A percentile compares a stretch with the other conserved stretches of the same genome.
phyloP scores from a whole-genome alignment of 2,888 invertebrate species.

The Alitta virens region DNA sequence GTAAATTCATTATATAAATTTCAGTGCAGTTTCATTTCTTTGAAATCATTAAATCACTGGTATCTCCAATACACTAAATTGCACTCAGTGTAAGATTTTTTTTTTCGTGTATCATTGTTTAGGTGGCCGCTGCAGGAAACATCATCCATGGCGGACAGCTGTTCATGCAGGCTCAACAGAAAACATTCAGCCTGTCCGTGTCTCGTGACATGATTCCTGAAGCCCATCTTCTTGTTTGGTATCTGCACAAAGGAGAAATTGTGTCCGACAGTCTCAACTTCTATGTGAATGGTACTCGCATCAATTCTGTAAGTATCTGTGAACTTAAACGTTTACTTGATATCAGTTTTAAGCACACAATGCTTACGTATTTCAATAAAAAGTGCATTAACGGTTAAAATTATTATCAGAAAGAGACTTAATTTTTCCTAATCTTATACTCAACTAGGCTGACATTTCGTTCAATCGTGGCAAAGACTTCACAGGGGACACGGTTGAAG shows the following conservation, averaged over 20 bases:
- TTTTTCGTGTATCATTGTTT: no score
- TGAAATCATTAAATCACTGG: no score
- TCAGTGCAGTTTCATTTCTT: no score
- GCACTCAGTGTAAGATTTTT: no score
- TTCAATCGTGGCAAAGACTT: conserved; percentile 90
- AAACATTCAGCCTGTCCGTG: conserved; percentile 61
- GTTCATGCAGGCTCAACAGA: conserved; percentile 64
- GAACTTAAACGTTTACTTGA: no score
- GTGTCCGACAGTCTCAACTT: conserved; percentile 93
- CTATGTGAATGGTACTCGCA: conserved; percentile 90
- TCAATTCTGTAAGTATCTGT: conserved; percentile 71
- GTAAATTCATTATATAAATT: no score
- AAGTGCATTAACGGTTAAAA: neutral
- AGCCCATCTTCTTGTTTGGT: conserved; percentile 85
- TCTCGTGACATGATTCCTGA: conserved; percentile 74
- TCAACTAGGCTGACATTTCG: conserved; percentile 58
- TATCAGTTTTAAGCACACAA: neutral
- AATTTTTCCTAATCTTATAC: no score
- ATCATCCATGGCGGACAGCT: conserved; percentile 83
- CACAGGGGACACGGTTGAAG: conserved; percentile 88
- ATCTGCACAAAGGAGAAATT: conserved; percentile 71
- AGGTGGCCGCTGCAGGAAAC: conserved; percentile 86
- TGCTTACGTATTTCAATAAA: neutral
- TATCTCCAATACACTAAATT: no score
- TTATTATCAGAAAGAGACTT: neutral